Evolutionary conservation across 2,113 vertebrate genomes (phyloP), one percentile per base, ranked within the genome.

Genomic region (Cyanoderma ruficeps): DNA sequence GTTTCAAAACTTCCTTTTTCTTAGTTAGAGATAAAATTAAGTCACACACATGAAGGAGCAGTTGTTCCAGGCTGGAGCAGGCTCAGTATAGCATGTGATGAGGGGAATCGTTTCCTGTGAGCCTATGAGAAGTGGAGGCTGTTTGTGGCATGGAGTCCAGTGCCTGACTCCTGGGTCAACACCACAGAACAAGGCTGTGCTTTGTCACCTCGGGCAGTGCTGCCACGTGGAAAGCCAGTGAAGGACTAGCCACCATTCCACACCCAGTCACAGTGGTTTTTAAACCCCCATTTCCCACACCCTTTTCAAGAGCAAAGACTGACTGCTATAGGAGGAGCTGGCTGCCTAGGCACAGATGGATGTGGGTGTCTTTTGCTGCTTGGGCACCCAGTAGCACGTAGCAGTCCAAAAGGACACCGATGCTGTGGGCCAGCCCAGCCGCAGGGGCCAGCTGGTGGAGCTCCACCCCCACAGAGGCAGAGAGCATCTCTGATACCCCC

Each of bases 21-120:
- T 95, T 86, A 68, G 42, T 83, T 79, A 84, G 64, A 87, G 72
- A 68, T 57, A 94, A 96, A 95, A 94, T 96, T 89, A 95, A 96
- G 74, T 63, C 50, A 39, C 31, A 46, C 24, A 39, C 16, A 52
- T 56, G 92, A 90, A 94, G 76, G 64, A 93, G 18, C 22, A 78
- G 41, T 88, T 65, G 52, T 89, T 93, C 56, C 71, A 81, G 28
- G n/a, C 3, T 57, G 85, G 42, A 91, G 42, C 37, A 42, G n/a
- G 33, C 72, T 94, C 87, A 89, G 53, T 50, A 35, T 16, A 79
- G 17, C 4, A 7, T 46, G 6, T 49, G 37, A 35, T 61, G 49
- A 64, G 47, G 47, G 68, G 28, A 91, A 25, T 46, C 2, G 5
- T 0, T 0, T 65, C 24, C 59, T 84, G 42, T 47, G 35, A 82